Conservation (phyloP, 2,113 vertebrate genomes). For the Hemichromis elongatus region DNA sequence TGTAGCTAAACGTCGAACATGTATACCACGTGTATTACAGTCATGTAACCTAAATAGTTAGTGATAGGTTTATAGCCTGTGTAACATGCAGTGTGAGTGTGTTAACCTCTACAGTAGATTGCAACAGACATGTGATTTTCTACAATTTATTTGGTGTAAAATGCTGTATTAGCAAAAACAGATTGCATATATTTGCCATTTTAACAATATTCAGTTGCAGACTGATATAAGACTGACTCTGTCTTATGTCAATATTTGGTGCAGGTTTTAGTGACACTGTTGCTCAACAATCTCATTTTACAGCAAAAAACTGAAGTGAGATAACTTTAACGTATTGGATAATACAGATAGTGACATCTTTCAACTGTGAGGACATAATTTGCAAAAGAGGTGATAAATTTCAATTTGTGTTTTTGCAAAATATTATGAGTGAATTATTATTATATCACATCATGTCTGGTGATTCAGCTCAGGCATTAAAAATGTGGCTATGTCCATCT, state of each 20-base stretch:
- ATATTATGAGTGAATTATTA: neutral
- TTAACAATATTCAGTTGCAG: neutral
- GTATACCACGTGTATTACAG: neutral
- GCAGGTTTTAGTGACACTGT: neutral
- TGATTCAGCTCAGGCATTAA: neutral
- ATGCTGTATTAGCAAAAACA: neutral
- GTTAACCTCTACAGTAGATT: neutral
- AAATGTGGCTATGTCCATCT: neutral
- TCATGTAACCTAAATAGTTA: neutral
- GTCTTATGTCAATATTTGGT: neutral
- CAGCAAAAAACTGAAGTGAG: neutral
- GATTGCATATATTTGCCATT: neutral
- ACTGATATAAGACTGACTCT: neutral
- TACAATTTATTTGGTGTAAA: neutral
- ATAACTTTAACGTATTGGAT: neutral
- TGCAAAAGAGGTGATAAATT: neutral
- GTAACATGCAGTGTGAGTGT: neutral
- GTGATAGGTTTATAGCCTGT: neutral
- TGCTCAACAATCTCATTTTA: neutral
- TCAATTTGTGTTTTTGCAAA: neutral
- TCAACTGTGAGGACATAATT: neutral
- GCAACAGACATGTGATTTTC: neutral
- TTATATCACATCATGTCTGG: neutral
- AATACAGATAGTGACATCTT: neutral
- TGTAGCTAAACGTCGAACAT: neutral